phyloP scores from a whole-genome alignment of 2,113 vertebrate genomes.

The Trematomus loennbergii region DNA sequence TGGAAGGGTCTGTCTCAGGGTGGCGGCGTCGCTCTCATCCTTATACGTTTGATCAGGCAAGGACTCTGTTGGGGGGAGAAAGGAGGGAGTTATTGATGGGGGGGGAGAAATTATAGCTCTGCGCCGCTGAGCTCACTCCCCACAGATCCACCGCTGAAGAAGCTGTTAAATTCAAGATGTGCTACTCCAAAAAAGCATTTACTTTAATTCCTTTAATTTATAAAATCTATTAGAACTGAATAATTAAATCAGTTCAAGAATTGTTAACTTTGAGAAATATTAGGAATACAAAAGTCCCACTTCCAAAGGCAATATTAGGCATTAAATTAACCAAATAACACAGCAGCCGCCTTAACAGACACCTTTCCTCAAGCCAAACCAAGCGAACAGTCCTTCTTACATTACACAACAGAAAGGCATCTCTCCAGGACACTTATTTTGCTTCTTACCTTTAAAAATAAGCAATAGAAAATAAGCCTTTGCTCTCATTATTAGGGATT shows the following conservation, averaged over 20 bases:
- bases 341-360: background rate
- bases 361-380: slow-evolving; percentile 25
- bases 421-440: background rate
- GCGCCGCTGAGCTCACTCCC: slow-evolving; percentile 14
- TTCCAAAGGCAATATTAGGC: slow-evolving; percentile 6
- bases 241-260: background rate
- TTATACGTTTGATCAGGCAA: slow-evolving; percentile 84
- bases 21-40: slow-evolving; percentile 93
- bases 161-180: background rate
- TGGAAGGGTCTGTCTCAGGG: slow-evolving; percentile 94
- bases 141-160: background rate
- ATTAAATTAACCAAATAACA: background rate
- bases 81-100: slow-evolving; percentile 27
- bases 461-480: background rate
- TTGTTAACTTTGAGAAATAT: background rate
- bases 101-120: slow-evolving; percentile 7
- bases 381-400: background rate
- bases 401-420: background rate
- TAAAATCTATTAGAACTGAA: background rate
- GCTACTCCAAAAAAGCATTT: slow-evolving; percentile 10
- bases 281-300: background rate
- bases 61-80: slow-evolving; percentile 80
- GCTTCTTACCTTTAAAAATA: background rate
- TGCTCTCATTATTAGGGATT: slow-evolving; percentile 1
- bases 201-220: background rate